These are phyloP conservation scores for Mus minutoides DNA, from an alignment of 2,797 vertebrate species.

Conservation along the genomic window DNA sequence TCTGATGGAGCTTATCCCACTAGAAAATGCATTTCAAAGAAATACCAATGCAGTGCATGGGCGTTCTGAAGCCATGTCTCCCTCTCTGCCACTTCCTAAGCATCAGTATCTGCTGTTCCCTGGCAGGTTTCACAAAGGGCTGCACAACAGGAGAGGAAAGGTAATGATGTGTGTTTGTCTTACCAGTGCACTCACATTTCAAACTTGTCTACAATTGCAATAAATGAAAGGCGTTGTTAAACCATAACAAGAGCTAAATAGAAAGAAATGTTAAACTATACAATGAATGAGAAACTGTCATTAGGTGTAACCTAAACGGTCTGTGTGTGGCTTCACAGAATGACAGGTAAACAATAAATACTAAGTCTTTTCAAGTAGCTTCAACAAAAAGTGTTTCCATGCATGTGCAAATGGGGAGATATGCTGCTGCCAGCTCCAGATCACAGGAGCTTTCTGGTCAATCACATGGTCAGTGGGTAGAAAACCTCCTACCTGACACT, in stretches of 20 bases:
- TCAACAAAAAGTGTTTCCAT: slow-evolving; percentile 75
- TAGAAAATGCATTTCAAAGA: background rate
- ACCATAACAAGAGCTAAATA: slow-evolving; percentile 72
- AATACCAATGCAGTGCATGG: background rate
- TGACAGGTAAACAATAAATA: slow-evolving; percentile 81
- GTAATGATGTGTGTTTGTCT: slow-evolving; percentile 73
- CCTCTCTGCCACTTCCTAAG: slow-evolving; percentile 38
- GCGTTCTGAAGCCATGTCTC: slow-evolving; percentile 3
- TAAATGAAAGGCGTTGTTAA: slow-evolving; percentile 73
- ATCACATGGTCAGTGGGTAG: slow-evolving; percentile 32
- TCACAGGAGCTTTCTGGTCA: slow-evolving; percentile 45
- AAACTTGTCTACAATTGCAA: slow-evolving; percentile 62
- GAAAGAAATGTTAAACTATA: slow-evolving; percentile 70
- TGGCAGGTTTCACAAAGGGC: slow-evolving; percentile 63
- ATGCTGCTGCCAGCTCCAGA: background rate
- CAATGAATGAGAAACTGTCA: slow-evolving; percentile 80
- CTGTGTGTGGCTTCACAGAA: slow-evolving; percentile 77
- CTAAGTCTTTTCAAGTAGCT: slow-evolving; percentile 75
- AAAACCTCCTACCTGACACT: slow-evolving; percentile 47
- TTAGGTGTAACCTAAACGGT: slow-evolving; percentile 73
- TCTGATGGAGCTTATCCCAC: background rate
- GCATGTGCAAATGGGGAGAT: slow-evolving; percentile 64
- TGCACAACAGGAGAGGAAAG: slow-evolving; percentile 56
- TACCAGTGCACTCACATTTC: slow-evolving; percentile 59
- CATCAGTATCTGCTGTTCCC: background rate